Base-by-base conservation (phyloP, 1,140 invertebrate genomes). In the Chelonus insularis region DNA sequence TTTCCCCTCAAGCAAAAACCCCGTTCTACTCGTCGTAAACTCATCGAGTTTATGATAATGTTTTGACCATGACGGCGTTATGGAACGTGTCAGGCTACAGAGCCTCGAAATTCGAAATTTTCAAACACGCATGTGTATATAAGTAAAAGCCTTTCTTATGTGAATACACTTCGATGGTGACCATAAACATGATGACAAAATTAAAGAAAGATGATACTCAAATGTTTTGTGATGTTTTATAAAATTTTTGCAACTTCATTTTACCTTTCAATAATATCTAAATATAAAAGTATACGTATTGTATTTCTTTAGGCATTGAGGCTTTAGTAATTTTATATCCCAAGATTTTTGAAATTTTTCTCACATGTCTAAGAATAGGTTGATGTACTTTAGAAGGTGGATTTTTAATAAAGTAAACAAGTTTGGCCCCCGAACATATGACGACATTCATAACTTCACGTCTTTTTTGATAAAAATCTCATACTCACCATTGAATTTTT, bases 11-110 rank as follows among this genome's bases (percentile, higher is more conserved):
- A 32, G 23, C 21, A 36, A 18, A 4, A 18, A 18, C 50, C 16
- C 14, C 41, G 34, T 47, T 45, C 36, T 54, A 16, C 63, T n/a
- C 56, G 47, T 74, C 72, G 66, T 74, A 74, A 74, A 74, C 67
- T 72, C 67, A 62, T 29, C 60, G 63, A 60, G 65, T 74, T 74
- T 74, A 74, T 73, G 72, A 62, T 73, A 74, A 74, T 74, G 71
- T 67, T 65, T 61, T 59, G 54, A 52, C 32, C 32, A 62, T 36
- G 59, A 59, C 56, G 52, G 45, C 52, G 62, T 57, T 63, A 54
- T 58, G 55, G 57, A 63, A 63, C 62, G 64, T 64, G 47, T 64
- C 41, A 51, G 54, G 12, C 56, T 16, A 55, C 58, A 25, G 54
- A 50, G 59, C 62, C 58, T 41, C 36, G 23, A 50, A 45, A 45